phyloP scores from a whole-genome alignment of 2,113 vertebrate species.

The Rhadina sibilatrix region DNA sequence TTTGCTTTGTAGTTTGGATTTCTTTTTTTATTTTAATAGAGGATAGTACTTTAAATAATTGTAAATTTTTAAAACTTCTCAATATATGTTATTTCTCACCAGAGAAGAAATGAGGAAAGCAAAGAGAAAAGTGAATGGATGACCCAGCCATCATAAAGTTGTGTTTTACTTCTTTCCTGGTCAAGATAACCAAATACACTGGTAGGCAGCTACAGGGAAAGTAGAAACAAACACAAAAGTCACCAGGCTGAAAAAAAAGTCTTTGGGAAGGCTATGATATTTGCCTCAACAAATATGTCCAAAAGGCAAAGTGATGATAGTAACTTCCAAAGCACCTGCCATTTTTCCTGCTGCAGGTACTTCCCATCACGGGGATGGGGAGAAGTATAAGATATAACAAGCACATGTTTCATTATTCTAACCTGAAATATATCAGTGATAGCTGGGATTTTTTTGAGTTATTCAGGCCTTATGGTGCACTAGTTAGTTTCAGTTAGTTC shows the following conservation, averaged over 20 bases:
- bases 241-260: background rate
- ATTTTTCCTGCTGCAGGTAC: background rate
- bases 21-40: background rate
- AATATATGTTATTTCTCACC: background rate
- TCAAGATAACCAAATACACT: background rate
- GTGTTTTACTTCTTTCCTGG: background rate
- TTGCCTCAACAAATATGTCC: background rate
- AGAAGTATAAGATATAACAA: background rate
- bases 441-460: accelerated
- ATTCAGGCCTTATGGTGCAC: background rate
- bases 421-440: background rate
- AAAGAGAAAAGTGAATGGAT: background rate
- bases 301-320: background rate
- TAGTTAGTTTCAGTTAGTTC: background rate
- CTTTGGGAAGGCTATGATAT: background rate
- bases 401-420: background rate
- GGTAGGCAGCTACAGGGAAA: background rate
- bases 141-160: background rate
- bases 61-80: background rate
- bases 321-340: background rate
- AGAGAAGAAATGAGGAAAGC: background rate
- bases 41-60: background rate
- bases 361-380: background rate
- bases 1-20: background rate
- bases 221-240: background rate